Conservation (phyloP, 2,797 vertebrate species). For the Melanotaenia maccullochi region DNA sequence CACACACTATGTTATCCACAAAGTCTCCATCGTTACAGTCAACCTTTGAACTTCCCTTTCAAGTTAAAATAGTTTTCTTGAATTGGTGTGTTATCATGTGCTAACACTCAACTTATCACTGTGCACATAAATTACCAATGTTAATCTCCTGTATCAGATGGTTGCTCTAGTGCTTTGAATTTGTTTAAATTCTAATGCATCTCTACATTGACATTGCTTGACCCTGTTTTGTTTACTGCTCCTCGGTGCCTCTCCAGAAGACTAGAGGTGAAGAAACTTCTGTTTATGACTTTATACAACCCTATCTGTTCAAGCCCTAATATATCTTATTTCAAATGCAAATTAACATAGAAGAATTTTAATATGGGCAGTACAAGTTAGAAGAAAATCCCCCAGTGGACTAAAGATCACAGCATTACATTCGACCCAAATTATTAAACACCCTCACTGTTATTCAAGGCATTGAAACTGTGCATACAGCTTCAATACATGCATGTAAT, state of each 20-base stretch:
- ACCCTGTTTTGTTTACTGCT: conserved; percentile 72
- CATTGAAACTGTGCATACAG: not conserved
- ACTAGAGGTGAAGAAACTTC: conserved; percentile 60
- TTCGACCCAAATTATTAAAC: conserved; percentile 1
- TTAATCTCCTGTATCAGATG: conserved; percentile 74
- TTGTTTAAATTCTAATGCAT: conserved; percentile 66
- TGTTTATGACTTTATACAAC: conserved; percentile 35
- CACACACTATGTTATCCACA: conserved; percentile 58
- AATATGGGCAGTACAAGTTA: conserved; percentile 16
- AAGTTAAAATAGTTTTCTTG: conserved; percentile 51
- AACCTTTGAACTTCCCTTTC: conserved; percentile 57
- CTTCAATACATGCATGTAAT: not conserved
- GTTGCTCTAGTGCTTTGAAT: conserved; percentile 63
- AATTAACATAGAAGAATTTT: conserved; percentile 28
- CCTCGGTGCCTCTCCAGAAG: conserved; percentile 54
- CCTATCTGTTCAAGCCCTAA: conserved; percentile 30
- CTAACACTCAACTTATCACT: conserved; percentile 64
- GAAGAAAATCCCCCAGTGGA: conserved; percentile 15
- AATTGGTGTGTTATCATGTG: conserved; percentile 38
- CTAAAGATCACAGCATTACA: conserved; percentile 15
- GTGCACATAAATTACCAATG: conserved; percentile 68
- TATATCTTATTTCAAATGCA: conserved; percentile 53
- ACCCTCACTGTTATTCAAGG: conserved; percentile 7
- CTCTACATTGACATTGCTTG: conserved; percentile 63
- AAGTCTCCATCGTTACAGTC: conserved; percentile 58